phyloP scores from a whole-genome alignment of 2,113 vertebrate species.

The Addax nasomaculatus region DNA sequence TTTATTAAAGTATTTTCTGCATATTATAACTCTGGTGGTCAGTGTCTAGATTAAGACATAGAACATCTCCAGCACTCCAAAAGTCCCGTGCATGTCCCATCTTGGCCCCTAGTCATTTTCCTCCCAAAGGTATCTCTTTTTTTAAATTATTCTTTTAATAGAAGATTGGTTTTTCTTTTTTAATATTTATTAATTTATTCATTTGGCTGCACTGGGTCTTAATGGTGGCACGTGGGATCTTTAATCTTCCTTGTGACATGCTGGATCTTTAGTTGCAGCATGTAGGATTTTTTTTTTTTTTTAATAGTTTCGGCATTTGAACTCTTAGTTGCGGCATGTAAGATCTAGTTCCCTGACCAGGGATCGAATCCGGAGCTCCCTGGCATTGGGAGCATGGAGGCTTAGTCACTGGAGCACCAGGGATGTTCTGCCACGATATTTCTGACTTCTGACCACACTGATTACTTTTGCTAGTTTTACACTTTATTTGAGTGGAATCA shows the following conservation, averaged over 20 bases:
- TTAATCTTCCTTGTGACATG: not conserved
- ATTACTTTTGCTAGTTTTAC: not conserved
- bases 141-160: not conserved
- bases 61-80: not conserved
- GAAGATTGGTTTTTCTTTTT: not conserved
- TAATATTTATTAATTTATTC: not conserved
- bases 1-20: not conserved
- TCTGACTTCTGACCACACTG: not conserved
- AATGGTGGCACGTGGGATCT: not conserved
- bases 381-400: not conserved
- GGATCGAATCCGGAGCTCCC: fast-evolving
- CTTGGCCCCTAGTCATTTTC: not conserved
- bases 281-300: not conserved
- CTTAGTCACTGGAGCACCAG: not conserved
- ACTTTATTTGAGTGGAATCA: not conserved
- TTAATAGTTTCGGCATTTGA: not conserved
- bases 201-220: not conserved
- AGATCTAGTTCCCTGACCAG: not conserved
- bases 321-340: not conserved
- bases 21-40: not conserved
- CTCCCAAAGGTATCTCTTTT: not conserved
- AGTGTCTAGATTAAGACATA: not conserved
- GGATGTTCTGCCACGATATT: not conserved
- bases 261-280: not conserved
- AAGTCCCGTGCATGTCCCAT: not conserved